Percentiles rank a stretch among this genome's conserved stretches.
Conservation (phyloP, 2,888 invertebrate genomes). For the Drosophila ezoana region DNA sequence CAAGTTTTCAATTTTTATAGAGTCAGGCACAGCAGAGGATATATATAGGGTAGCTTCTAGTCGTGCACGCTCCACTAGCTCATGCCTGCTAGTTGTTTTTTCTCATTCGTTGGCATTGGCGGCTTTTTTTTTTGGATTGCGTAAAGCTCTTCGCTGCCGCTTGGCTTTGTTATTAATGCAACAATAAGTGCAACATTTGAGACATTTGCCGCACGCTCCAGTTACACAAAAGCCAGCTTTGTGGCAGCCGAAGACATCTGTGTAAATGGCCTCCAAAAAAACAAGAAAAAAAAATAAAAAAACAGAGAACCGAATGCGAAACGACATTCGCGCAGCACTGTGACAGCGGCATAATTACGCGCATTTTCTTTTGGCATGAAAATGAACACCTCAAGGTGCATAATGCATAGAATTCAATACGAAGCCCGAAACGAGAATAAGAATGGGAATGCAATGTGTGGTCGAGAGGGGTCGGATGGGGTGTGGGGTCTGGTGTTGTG, state of each 20-base stretch:
- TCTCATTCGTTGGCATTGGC: constrained; percentile 1
- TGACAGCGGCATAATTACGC: constrained; percentile 70
- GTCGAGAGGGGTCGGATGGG: not conserved
- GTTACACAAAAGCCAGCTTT: constrained; percentile 38
- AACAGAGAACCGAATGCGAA: constrained; percentile 35
- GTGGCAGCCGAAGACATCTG: constrained; percentile 51
- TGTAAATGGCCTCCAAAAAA: constrained; percentile 65
- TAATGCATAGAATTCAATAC: constrained; percentile 76
- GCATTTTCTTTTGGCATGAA: constrained; percentile 78
- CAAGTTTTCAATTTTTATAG: too few relatives aligned
- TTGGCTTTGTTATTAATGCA: constrained; percentile 51
- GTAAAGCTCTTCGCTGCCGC: constrained; percentile 17
- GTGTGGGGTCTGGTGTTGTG: constrained; percentile 11
- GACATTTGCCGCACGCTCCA: constrained; percentile 61
- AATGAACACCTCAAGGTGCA: constrained; percentile 79
- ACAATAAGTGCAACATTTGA: constrained; percentile 52
- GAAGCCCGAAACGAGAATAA: constrained; percentile 47
- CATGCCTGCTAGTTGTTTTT: not conserved
- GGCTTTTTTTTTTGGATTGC: constrained; percentile 25
- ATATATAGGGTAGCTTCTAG: not conserved
- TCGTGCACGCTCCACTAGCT: not conserved
- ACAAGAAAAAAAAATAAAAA: constrained; percentile 6
- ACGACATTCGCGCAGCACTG: constrained; percentile 54
- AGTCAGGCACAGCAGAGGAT: too few relatives aligned
- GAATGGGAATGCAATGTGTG: constrained; percentile 38